These are phyloP conservation scores for Verasper variegatus DNA, from an alignment of 2,113 vertebrate genomes.

Conservation along the genomic window DNA sequence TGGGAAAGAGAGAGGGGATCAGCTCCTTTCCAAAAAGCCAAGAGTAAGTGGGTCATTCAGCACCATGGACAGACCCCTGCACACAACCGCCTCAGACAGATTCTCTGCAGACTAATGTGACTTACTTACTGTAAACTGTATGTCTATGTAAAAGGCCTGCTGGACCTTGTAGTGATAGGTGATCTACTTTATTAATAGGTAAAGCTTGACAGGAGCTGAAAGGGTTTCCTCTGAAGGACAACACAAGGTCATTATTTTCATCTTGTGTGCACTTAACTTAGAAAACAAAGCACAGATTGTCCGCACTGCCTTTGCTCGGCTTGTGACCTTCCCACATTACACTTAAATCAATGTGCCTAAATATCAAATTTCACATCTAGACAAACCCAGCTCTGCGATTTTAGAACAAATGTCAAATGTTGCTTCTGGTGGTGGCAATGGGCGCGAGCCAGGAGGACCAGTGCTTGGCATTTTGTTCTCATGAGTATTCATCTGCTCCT, in stretches of 20 bases:
- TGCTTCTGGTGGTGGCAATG: slow-evolving; percentile 52
- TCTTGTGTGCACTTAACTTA: slow-evolving; percentile 8
- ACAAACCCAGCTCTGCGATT: slow-evolving; percentile 49
- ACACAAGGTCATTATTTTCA: slow-evolving; percentile 5
- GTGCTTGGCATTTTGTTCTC: slow-evolving; percentile 68
- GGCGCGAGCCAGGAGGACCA: slow-evolving; percentile 18
- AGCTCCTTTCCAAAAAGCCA: slow-evolving; percentile 22
- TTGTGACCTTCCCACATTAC: slow-evolving; percentile 45
- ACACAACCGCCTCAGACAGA: neutral
- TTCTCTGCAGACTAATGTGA: neutral
- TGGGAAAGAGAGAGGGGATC: slow-evolving; percentile 11
- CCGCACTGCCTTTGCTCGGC: slow-evolving; percentile 10
- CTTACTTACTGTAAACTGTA: neutral
- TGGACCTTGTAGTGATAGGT: neutral
- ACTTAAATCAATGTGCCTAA: slow-evolving; percentile 46
- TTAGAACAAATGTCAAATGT: slow-evolving; percentile 67
- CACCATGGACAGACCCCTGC: slow-evolving; percentile 55
- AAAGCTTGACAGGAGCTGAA: neutral
- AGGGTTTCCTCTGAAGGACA: slow-evolving; percentile 20
- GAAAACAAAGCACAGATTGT: slow-evolving; percentile 22
- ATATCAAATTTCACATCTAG: slow-evolving; percentile 61
- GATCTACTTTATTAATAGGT: neutral
- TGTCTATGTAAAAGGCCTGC: neutral
- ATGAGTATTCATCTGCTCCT: slow-evolving; percentile 57
- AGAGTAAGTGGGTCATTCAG: slow-evolving; percentile 56